phyloP scores from a whole-genome alignment of 2,888 invertebrate genomes.

The Brachyptera putata region DNA sequence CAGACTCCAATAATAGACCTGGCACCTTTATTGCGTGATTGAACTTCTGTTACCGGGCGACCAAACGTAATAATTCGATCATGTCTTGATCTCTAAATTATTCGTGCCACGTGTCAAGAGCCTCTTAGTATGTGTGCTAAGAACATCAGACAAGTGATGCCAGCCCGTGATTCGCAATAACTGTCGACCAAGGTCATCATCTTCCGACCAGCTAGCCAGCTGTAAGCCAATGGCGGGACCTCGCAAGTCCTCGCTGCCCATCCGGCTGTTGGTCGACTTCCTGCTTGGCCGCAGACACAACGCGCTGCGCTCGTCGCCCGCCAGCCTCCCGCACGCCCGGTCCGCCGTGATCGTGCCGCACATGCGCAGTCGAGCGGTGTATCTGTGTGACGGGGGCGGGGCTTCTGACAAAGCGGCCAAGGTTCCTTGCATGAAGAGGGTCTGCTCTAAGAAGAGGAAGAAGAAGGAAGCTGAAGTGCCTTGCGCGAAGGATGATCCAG shows the following conservation, averaged over 20 bases:
- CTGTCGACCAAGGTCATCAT: too few species aligned
- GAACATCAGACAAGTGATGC: too few species aligned
- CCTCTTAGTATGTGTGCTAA: too few species aligned
- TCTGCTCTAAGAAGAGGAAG: not conserved
- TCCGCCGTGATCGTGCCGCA: slow-evolving; percentile 22
- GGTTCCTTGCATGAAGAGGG: not conserved
- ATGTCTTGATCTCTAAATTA: too few species aligned
- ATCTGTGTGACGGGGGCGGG: not conserved
- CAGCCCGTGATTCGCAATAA: too few species aligned
- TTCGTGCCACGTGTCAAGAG: too few species aligned
- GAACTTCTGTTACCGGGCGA: too few species aligned
- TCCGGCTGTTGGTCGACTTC: slow-evolving; percentile 31
- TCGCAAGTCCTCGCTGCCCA: slow-evolving; percentile 31
- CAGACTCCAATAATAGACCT: too few species aligned
- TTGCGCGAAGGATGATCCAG: not conserved
- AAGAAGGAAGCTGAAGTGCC: not conserved
- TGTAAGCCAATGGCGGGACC: too few species aligned
- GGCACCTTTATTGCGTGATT: too few species aligned
- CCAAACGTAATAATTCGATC: too few species aligned
- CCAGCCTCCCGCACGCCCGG: slow-evolving; percentile 23
- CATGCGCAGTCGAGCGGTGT: not conserved
- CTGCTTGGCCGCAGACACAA: slow-evolving; percentile 35
- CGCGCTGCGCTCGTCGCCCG: slow-evolving; percentile 34
- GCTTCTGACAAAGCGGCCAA: not conserved
- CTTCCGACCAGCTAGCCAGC: too few species aligned